phyloP scores from a whole-genome alignment of 2,888 invertebrate species.

The Actias luna region DNA sequence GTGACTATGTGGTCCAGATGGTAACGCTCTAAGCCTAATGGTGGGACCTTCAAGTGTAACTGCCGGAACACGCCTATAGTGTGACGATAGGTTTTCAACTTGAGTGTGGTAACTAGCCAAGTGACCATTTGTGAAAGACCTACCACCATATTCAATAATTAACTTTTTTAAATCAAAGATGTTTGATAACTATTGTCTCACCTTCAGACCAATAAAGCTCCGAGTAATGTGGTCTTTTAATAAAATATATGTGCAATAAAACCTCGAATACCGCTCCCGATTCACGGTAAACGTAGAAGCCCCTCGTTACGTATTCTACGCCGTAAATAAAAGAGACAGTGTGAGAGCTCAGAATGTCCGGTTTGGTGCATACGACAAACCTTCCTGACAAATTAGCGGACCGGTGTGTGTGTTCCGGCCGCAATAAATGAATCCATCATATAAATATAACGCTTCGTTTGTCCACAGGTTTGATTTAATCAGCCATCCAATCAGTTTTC shows the following conservation, averaged over 20 bases:
- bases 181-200: neutral
- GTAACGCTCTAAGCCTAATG: too few relatives aligned
- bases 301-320: constrained; percentile 14
- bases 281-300: constrained; percentile 10
- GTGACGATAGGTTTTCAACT: too few relatives aligned
- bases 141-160: too few relatives aligned
- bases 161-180: too few relatives aligned
- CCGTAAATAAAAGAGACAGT: constrained; percentile 17
- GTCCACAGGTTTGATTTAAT: neutral
- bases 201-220: neutral
- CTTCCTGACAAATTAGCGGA: constrained; percentile 19
- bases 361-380: constrained; percentile 19
- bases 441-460: neutral
- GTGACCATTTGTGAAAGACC: too few relatives aligned
- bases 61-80: too few relatives aligned
- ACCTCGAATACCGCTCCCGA: neutral
- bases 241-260: constrained; percentile 1
- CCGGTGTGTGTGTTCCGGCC: neutral
- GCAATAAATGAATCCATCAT: neutral
- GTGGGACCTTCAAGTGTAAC: too few relatives aligned
- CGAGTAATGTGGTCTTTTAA: neutral
- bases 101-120: too few relatives aligned
- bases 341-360: constrained; percentile 16
- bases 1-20: too few relatives aligned
- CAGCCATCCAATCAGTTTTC: neutral